phyloP scores from a whole-genome alignment of 2,888 invertebrate species.

The Drosophila anomalata region DNA sequence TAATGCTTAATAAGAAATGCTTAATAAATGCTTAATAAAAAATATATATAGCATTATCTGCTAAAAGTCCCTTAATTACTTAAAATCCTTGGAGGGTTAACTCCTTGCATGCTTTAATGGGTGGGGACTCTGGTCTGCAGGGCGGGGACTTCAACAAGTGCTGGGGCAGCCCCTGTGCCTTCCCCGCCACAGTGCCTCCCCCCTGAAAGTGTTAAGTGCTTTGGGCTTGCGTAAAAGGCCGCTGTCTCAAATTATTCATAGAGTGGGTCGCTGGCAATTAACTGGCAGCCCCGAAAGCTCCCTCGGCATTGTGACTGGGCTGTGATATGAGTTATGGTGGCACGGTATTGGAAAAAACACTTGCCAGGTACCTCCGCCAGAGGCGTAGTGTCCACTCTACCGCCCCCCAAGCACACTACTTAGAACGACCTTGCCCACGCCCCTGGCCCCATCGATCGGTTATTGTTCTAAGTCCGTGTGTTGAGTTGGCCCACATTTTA shows the following conservation, averaged over 20 bases:
- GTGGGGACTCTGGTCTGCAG: slow-evolving; percentile 44
- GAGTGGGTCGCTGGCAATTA: slow-evolving; percentile 56
- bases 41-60: too few relatives aligned
- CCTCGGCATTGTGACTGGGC: slow-evolving; percentile 23
- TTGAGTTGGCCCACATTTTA: slow-evolving; percentile 60
- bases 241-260: slow-evolving; percentile 47
- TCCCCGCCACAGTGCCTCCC: slow-evolving; percentile 2
- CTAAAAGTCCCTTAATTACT: background rate
- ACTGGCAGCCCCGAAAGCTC: slow-evolving; percentile 47
- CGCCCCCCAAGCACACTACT: background rate
- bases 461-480: slow-evolving; percentile 35
- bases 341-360: slow-evolving; percentile 11
- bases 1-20: too few relatives aligned
- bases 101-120: slow-evolving; percentile 44
- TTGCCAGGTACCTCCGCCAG: slow-evolving; percentile 17
- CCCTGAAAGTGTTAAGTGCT: slow-evolving; percentile 39
- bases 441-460: slow-evolving; percentile 25
- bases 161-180: background rate
- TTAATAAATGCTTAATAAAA: too few relatives aligned
- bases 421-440: slow-evolving; percentile 41
- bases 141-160: slow-evolving; percentile 43
- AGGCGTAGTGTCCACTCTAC: slow-evolving; percentile 4
- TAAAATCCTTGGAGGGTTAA: slow-evolving; percentile 23
- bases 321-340: slow-evolving; percentile 58
- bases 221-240: slow-evolving; percentile 57